Evolutionary conservation across 2,797 vertebrate species (phyloP), one percentile per base, ranked within the genome.

Genomic region (Ataeniobius toweri): DNA sequence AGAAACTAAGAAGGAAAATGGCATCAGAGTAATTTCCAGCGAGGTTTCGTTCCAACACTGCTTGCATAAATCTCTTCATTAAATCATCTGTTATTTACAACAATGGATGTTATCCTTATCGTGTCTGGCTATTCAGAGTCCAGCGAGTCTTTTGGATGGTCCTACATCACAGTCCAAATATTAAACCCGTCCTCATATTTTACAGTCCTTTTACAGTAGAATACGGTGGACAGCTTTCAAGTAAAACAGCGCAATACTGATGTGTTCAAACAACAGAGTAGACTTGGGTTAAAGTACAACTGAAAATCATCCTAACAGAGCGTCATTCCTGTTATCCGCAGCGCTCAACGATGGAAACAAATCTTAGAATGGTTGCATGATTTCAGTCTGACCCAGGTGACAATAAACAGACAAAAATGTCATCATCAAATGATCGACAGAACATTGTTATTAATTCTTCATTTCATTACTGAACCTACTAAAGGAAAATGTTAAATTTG

Each of bases 1-100:
- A 77, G 6, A 78, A 89, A 61, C 71, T 41, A 65, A 85, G 77
- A 36, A 75, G 69, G 80, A 82, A 80, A 89, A 83, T 86, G 84
- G 59, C 51, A 12, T 85, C 70, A 48, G 67, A 80, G 81, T 59
- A 80, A 89, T 73, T 72, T 87, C 79, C 26, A 83, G 72, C 74
- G 28, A 85, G 81, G 69, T 67, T 58, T 74, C 85, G 81, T 85
- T 85, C 87, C 87, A 85, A 53, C 76, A 67, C 48, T 41, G 75
- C 88, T 93, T 94, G 90, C 93, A 94, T 94, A 94, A 94, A 92
- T 88, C 89, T 93, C 86, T 91, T 87, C 84, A 76, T 90, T 88
- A 93, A 88, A 92, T 90, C 86, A 81, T 93, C 88, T 90, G 79
- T 84, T 94, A 94, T 94, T 48, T 95, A 93, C 92, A 94, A 72